Evolutionary conservation across 2,113 vertebrate species (phyloP).

Genomic region (Alethe castanea): DNA sequence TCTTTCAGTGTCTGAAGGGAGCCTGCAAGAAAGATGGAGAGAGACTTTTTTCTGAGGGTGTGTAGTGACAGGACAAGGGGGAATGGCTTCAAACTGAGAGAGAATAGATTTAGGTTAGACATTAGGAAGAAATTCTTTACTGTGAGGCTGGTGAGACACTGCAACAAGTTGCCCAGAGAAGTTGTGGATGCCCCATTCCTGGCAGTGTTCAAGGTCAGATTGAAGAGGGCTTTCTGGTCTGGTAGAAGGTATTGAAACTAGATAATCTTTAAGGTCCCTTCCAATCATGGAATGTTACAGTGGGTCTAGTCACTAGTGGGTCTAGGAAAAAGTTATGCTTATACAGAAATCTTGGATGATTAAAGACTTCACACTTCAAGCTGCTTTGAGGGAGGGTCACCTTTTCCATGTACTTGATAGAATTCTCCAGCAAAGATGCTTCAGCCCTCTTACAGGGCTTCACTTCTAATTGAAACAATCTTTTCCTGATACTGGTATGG

Average conservation of each 20-base stretch:
- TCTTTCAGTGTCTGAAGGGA: not conserved
- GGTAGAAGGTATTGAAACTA: not conserved
- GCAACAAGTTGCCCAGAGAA: not conserved
- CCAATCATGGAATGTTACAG: not conserved
- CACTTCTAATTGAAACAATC: not conserved
- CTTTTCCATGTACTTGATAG: not conserved
- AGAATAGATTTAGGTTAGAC: not conserved
- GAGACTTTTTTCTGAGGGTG: not conserved
- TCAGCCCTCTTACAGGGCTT: not conserved
- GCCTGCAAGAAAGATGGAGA: not conserved
- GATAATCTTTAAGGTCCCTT: not conserved
- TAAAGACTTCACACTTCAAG: not conserved
- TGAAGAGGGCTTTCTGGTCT: not conserved
- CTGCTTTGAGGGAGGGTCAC: accelerated
- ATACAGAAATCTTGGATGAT: not conserved
- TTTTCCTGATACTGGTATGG: not conserved
- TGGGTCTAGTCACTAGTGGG: no score
- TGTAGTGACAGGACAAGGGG: not conserved
- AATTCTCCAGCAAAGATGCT: not conserved
- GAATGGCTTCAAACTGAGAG: not conserved
- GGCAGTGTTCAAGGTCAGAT: not conserved
- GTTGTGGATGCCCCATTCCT: not conserved
- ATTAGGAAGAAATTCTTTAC: not conserved
- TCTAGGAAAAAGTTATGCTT: not conserved
- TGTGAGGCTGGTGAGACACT: not conserved